These are phyloP conservation scores for Colaptes auratus DNA, from an alignment of 2,113 vertebrate species.

Conservation along the genomic window DNA sequence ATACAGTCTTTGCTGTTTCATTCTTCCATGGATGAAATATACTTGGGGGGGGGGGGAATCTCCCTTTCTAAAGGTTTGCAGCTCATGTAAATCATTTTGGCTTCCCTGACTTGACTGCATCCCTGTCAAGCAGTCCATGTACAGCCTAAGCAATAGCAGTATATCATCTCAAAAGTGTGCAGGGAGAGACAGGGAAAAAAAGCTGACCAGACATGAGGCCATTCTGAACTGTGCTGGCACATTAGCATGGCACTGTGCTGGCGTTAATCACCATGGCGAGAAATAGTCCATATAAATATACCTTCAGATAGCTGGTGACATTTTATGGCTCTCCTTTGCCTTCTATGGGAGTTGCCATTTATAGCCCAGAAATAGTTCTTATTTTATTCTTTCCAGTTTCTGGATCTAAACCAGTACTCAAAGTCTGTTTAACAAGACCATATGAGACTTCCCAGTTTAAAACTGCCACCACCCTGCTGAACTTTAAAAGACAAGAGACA, in stretches of 20 bases:
- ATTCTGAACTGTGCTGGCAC: background rate
- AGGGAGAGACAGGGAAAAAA: background rate
- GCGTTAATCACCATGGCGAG: background rate
- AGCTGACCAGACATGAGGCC: background rate
- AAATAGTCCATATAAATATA: background rate
- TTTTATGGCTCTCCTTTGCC: background rate
- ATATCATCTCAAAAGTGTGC: background rate
- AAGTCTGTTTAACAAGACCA: background rate
- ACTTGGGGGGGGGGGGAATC: background rate
- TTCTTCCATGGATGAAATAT: background rate
- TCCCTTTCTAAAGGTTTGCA: background rate
- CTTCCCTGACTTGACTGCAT: background rate
- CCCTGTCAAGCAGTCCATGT: background rate
- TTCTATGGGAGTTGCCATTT: slow-evolving; percentile 1
- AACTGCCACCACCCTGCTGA: background rate
- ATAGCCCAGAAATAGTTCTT: background rate
- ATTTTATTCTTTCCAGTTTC: background rate
- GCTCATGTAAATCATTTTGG: background rate
- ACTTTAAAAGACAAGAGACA: background rate
- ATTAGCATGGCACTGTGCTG: background rate
- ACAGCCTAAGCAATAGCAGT: background rate
- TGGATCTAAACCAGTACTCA: background rate
- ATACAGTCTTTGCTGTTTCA: background rate
- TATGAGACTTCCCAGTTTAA: background rate
- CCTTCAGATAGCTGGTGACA: background rate